Evolutionary conservation across 2,797 vertebrate genomes (phyloP).

Genomic region (Sebastes aleutianus): DNA sequence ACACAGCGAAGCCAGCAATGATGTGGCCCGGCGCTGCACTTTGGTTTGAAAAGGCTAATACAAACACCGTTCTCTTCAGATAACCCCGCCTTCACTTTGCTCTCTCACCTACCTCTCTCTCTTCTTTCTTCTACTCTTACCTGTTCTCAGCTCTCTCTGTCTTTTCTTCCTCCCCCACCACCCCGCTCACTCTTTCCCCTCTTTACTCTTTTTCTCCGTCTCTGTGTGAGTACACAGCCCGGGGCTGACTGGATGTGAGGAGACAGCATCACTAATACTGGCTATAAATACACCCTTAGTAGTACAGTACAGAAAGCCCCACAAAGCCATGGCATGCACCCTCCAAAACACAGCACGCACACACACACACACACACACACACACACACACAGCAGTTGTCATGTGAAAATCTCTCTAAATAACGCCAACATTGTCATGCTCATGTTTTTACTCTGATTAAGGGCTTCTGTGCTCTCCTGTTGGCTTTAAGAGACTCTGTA

Average conservation of each 20-base stretch:
- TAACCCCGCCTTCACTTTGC: background rate
- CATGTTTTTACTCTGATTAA: background rate
- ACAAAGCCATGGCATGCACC: slow-evolving; percentile 40
- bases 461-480: background rate
- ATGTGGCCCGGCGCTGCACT: background rate
- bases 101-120: background rate
- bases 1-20: background rate
- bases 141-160: background rate
- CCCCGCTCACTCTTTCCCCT: slow-evolving; percentile 25
- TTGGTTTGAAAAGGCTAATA: slow-evolving; percentile 35
- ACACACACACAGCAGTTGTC: background rate
- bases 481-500: background rate
- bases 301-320: slow-evolving; percentile 70
- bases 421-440: background rate
- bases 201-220: slow-evolving; percentile 55
- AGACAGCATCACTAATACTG: slow-evolving; percentile 79
- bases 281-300: slow-evolving; percentile 77
- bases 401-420: slow-evolving; percentile 6
- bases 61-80: slow-evolving; percentile 36
- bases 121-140: background rate
- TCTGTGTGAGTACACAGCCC: slow-evolving; percentile 65
- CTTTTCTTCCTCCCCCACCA: background rate
- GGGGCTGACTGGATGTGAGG: slow-evolving; percentile 76
- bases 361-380: slow-evolving; percentile 2
- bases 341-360: slow-evolving; percentile 34